phyloP scores from a whole-genome alignment of 2,888 invertebrate species.

The Eretmocerus hayati region DNA sequence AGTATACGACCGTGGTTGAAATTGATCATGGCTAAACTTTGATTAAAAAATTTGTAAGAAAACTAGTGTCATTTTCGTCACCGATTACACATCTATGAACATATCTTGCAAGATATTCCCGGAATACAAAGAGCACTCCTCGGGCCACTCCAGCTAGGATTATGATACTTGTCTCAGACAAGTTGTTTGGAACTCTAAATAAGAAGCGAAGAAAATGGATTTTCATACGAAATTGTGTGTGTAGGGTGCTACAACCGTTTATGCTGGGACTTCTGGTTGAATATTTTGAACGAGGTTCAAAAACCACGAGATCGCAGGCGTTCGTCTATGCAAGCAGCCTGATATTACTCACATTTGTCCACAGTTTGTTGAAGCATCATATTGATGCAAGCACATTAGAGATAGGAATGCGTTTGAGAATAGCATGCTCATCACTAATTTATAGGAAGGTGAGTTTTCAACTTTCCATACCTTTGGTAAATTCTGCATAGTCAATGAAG shows the following conservation, averaged over 20 bases:
- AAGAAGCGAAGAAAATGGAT: background rate
- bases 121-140: no score
- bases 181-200: no score
- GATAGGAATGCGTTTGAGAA: constrained; percentile 70
- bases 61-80: no score
- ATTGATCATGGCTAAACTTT: no score
- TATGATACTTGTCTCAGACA: no score
- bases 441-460: constrained; percentile 70
- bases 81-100: no score
- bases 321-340: constrained; percentile 61
- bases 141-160: no score
- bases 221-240: constrained; percentile 27
- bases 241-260: constrained; percentile 58
- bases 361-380: constrained; percentile 62
- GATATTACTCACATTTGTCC: constrained; percentile 53
- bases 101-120: no score
- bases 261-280: constrained; percentile 57
- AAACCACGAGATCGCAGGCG: constrained; percentile 52
- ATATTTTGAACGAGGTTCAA: constrained; percentile 54
- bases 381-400: constrained; percentile 52
- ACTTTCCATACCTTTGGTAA: no score
- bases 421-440: constrained; percentile 70
- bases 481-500: no score
- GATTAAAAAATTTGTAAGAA: no score
- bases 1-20: no score